Percentiles rank a stretch among this genome's conserved stretches.
Conservation (phyloP, 37 sponge, comb jelly and placozoan genomes). For the Agelas oroides region DNA sequence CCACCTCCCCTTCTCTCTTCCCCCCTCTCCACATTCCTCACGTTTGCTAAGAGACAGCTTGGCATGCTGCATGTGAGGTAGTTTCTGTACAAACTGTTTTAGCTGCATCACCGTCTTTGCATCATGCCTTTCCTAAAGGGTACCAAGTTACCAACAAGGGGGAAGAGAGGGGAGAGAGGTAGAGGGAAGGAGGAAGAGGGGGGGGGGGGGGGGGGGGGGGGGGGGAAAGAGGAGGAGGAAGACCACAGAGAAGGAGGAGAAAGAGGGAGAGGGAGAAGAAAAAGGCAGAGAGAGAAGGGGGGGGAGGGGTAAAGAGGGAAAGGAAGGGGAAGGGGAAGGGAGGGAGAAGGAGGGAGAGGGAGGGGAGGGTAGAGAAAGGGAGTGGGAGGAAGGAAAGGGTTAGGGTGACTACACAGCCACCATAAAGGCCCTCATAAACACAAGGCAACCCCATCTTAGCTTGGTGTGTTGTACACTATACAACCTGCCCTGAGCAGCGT, state of each 20-base stretch:
- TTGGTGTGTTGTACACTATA: no score
- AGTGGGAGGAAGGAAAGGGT: no score
- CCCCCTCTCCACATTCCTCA: constrained; percentile 17
- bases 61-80: constrained; percentile 92
- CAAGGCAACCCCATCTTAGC: no score
- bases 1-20: no score
- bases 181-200: background rate
- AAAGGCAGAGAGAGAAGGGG: no score
- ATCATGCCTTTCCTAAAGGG: constrained; percentile 52
- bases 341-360: background rate
- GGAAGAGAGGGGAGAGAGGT: background rate
- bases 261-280: no score
- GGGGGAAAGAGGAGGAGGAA: background rate
- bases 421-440: no score
- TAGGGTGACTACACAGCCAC: no score
- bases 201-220: no score
- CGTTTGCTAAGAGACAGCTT: constrained; percentile 84
- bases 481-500: no score
- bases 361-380: background rate
- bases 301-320: background rate
- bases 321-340: no score
- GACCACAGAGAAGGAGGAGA: no score
- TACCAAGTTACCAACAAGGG: background rate
- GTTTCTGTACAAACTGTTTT: constrained; percentile 94
- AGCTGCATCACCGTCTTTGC: constrained; percentile 90